phyloP scores from a whole-genome alignment of 2,888 invertebrate species.

The Drosophila melanosoma region DNA sequence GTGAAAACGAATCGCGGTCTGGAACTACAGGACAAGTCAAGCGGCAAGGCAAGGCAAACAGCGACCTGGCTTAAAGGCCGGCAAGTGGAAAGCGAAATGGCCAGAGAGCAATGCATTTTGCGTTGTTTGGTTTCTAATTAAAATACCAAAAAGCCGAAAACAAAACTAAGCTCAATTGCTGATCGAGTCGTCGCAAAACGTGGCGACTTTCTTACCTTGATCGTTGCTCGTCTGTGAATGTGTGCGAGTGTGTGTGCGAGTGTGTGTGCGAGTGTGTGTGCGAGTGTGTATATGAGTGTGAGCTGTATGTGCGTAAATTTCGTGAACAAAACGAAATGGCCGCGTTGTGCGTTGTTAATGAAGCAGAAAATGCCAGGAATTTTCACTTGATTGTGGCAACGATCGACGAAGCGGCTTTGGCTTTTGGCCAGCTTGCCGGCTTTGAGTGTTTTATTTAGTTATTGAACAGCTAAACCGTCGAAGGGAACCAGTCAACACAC shows the following conservation, averaged over 20 bases:
- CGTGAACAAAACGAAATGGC: conserved; percentile 72
- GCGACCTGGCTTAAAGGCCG: conserved; percentile 15
- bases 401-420: conserved; percentile 25
- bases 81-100: conserved; percentile 58
- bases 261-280: conserved; percentile 2
- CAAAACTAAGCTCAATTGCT: conserved; percentile 69
- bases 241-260: neutral
- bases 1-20: conserved; percentile 67
- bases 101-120: conserved; percentile 70
- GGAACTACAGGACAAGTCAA: conserved; percentile 21
- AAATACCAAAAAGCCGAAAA: conserved; percentile 67
- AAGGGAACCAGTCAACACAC: conserved; percentile 4
- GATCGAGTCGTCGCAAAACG: conserved; percentile 45
- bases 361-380: conserved; percentile 78
- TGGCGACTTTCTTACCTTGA: conserved; percentile 35
- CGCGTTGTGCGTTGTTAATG: conserved; percentile 77
- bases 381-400: conserved; percentile 73
- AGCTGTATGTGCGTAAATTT: conserved; percentile 49
- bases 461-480: conserved; percentile 68
- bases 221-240: neutral
- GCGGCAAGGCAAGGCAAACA: conserved; percentile 13
- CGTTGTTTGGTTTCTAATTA: conserved; percentile 78
- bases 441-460: conserved; percentile 77
- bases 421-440: conserved; percentile 18
- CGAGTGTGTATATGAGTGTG: conserved; percentile 1